These are phyloP conservation scores for Synanthedon formicaeformis DNA, from an alignment of 2,888 invertebrate genomes.

Conservation along the genomic window DNA sequence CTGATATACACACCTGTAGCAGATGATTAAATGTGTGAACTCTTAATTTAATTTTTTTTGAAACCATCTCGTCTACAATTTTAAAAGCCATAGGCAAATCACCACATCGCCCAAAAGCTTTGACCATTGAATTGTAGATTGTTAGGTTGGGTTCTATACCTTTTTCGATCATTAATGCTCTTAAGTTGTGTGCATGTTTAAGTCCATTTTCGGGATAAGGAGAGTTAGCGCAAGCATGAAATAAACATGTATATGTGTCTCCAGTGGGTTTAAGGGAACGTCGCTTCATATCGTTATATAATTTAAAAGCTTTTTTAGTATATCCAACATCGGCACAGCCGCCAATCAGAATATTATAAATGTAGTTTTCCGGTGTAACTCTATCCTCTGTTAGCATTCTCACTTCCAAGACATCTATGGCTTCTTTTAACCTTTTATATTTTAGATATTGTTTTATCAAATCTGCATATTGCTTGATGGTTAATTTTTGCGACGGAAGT, in stretches of 20 bases:
- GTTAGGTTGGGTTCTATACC: slow-evolving; percentile 77
- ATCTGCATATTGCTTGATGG: slow-evolving; percentile 75
- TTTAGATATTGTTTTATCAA: slow-evolving; percentile 76
- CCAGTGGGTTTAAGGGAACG: slow-evolving; percentile 75
- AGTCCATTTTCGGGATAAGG: slow-evolving; percentile 78
- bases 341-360: slow-evolving; percentile 85
- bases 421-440: slow-evolving; percentile 78
- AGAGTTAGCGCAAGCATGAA: slow-evolving; percentile 89
- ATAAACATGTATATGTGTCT: slow-evolving; percentile 85
- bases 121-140: slow-evolving; percentile 91
- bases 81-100: slow-evolving; percentile 82
- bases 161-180: slow-evolving; percentile 77
- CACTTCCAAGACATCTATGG: slow-evolving; percentile 82
- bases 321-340: slow-evolving; percentile 87
- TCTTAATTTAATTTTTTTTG: slow-evolving; percentile 71
- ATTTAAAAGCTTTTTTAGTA: slow-evolving; percentile 84
- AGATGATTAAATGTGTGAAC: slow-evolving; percentile 82
- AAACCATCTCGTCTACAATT: slow-evolving; percentile 86
- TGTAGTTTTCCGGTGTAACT: slow-evolving; percentile 82
- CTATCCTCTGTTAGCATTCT: slow-evolving; percentile 81
- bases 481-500: slow-evolving; percentile 58
- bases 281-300: slow-evolving; percentile 87
- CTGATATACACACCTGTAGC: slow-evolving; percentile 85
- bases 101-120: slow-evolving; percentile 88
- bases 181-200: slow-evolving; percentile 74